Evolutionary conservation across 2,113 vertebrate genomes (phyloP), one percentile per base, ranked within the genome.

Genomic region (Abramis brama): DNA sequence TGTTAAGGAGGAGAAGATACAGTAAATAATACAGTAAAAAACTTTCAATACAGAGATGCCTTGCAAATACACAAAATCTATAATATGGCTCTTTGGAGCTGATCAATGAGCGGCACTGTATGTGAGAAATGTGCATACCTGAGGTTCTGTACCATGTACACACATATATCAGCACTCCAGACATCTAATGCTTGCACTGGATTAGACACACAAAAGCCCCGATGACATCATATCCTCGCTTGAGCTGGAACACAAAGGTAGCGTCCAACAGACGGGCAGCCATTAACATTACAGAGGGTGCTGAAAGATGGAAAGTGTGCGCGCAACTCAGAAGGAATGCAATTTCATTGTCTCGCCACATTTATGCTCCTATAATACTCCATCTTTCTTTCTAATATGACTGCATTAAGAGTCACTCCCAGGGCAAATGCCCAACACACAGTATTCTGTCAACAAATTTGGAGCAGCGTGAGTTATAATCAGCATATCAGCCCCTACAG

Each of bases 191-290:
- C 73, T 83, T 83, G 80, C 78, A 36, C 59, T 81, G 25, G 25
- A 59, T 75, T 71, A 52, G 30, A 85, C 59, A 79, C 88, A 82
- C 27, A 73, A 85, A 82, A 62, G 70, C 50, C 71, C 12, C 12
- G 17, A 36, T 86, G 85, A 89, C 66, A 82, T 84, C 87, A 89
- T 59, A 79, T 82, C 86, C 86, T 79, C 17, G 68, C 77, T 85
- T 74, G 55, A 85, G 76, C 43, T 73, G 30, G 27, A 57, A 84
- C 76, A 81, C 79, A 86, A 87, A 76, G 64, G 60, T 73, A 79
- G 43, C 57, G 78, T 86, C 78, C 80, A 89, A 82, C 12, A 47
- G 82, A 87, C 80, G 23, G 50, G 77, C 78, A 66, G 43, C 74
- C n/a, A 50, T 76, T 64, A 55, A 64, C n/a, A 15, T 82, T 60